Base-by-base conservation (phyloP, 92 coral and sea anemone species). In the Meandrina meandrites region DNA sequence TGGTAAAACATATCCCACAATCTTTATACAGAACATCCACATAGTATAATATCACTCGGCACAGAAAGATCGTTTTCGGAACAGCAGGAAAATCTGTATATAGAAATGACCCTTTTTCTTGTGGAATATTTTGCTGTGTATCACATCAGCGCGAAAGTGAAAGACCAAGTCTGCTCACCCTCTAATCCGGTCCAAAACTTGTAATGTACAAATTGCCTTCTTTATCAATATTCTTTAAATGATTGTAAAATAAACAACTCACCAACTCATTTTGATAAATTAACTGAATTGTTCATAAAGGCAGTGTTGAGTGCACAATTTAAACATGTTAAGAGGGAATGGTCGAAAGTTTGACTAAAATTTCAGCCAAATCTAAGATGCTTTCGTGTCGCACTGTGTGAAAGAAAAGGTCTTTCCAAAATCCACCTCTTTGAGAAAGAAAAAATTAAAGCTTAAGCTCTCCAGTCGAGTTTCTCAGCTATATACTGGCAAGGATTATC, bases 261-360 rank as follows among this genome's bases (percentile, higher is more conserved):
- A 34, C 40, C 66, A 15, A 45, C 17, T 14, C 7, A 24, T 75
- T 75, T 75, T 40, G 79, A 75, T 10, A 45, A 28, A 78, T 51
- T 34, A 79, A 32, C 42, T 32, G 82, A 79, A 18, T 31, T 79
- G 82, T 79, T 54, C 37, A 8, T 76, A 19, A 31, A 54, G 40
- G 40, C 17, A 32, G 31, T 40, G 51, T 18, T 18, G 78, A 19
- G 15, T 35, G 50, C n/a, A n/a, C 22, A 71, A 35, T 34, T 30
- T 0, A 70, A 70, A 32, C 0, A 22, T 2, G 31, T 15, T 30
- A 51, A n/a, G 22, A 28, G 68, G 12, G n/a, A 15, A 79, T 36
- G 82, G 18, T 30, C 45, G 66, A 79, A 79, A 50, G 42, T 32
- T 21, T 12, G 67, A 15, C 82, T 79, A 15, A 28, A 78, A 50